Evolutionary conservation across 1,140 invertebrate species (phyloP), one percentile per base, ranked within the genome.

Genomic region (Neodiprion virginianus): DNA sequence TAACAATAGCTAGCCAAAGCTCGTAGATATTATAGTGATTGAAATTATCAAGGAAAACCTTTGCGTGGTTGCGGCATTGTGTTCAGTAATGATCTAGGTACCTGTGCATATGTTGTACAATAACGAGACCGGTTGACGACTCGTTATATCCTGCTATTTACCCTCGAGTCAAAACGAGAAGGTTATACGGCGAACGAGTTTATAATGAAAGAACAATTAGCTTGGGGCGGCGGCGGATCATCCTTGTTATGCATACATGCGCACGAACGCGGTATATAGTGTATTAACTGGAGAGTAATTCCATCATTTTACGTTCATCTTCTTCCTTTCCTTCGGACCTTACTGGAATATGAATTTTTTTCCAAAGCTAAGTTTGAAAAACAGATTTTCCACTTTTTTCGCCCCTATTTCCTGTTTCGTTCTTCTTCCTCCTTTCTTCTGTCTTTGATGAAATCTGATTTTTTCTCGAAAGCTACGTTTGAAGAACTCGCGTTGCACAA

Each of bases 81-180:
- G 28, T 40, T 40, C 28, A 40, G 28, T 40, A 40, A 40, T 40
- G 28, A 40, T 40, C 28, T 40, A 40, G 28, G 28, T 40, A 40
- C 28, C 28, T 40, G 28, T 40, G n/a, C 53, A 61, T 17, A 61
- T 61, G 53, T 61, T 61, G 53, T 61, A 17, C 11, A 61, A 8
- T 61, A 61, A 61, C 53, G 53, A 61, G 53, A 3, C 53, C n/a
- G 53, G 53, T 61, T 61, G 8, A 61, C 53, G 53, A 61, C 11
- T 61, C n/a, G 53, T 61, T 61, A 61, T 61, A 61, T 61, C n/a
- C 11, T 61, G 53, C 53, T 61, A 61, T 61, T 61, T 61, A 61
- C 53, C 53, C 53, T 61, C 53, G 53, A 61, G 53, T 61, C 53
- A 61, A 40, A 61, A 61, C 8, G 53, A 17, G 11, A 61, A 61